These are phyloP conservation scores for Eunapius fragilis DNA, from an alignment of 37 sponge, comb jelly and placozoan species.

Conservation along the genomic window DNA sequence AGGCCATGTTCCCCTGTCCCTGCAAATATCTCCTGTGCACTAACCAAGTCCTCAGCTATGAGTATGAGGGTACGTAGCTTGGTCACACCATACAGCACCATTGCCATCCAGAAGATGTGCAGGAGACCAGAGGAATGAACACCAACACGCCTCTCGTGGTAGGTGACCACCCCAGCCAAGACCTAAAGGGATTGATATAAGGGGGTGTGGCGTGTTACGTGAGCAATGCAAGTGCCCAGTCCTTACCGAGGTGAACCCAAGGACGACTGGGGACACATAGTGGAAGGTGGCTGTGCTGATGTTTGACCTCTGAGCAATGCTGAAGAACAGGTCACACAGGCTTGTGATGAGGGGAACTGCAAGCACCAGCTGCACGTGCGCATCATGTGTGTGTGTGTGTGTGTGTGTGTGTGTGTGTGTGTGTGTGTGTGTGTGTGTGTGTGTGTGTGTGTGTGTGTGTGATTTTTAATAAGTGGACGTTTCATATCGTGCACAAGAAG, in stretches of 20 bases:
- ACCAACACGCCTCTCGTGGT: conserved; percentile 39
- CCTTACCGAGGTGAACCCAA: conserved; percentile 18
- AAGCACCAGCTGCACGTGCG: conserved; percentile 28
- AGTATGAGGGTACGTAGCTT: conserved; percentile 62
- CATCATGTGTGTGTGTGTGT: background rate
- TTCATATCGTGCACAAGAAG: background rate
- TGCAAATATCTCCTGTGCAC: background rate
- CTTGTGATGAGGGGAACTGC: conserved; percentile 32
- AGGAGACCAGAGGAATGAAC: conserved; percentile 64
- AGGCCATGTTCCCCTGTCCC: background rate
- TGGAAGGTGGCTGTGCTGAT: conserved; percentile 32
- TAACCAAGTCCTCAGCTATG: conserved; percentile 37
- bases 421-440: background rate
- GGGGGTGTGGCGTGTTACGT: background rate
- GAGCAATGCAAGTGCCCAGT: background rate
- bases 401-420: too few relatives aligned
- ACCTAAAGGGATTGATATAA: conserved; percentile 3
- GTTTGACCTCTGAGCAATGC: conserved; percentile 24
- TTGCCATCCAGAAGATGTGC: conserved; percentile 73
- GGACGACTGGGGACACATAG: conserved; percentile 58
- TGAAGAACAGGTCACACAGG: conserved; percentile 54
- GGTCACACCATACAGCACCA: conserved; percentile 59
- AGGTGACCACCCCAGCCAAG: conserved; percentile 43
- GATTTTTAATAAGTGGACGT: background rate
- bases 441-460: conserved; percentile 4